A percentile compares a stretch with the other conserved stretches of the same genome.
Evolutionary conservation across 2,888 invertebrate genomes (phyloP).

Genomic region (Alloplasta piceator): DNA sequence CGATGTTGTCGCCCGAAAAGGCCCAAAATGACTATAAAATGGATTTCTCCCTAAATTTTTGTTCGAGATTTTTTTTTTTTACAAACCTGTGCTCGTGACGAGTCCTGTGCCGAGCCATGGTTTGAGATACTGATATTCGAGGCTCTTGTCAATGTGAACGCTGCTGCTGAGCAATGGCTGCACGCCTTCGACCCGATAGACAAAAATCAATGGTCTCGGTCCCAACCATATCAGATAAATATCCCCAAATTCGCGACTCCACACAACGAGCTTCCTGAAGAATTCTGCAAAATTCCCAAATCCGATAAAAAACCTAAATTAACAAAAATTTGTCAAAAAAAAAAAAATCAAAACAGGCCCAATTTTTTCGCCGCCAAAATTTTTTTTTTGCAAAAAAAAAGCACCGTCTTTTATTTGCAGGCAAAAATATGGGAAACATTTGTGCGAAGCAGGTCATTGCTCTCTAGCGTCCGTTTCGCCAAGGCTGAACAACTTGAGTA

Average conservation of each 20-base stretch:
- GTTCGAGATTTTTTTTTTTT: background rate
- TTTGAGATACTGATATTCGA: constrained; percentile 79
- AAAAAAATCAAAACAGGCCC: too few species aligned
- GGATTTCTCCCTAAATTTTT: too few species aligned
- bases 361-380: too few species aligned
- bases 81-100: constrained; percentile 79
- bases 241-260: constrained; percentile 78
- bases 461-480: constrained; percentile 44
- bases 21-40: too few species aligned
- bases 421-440: constrained; percentile 5
- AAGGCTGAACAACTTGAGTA: constrained; percentile 37
- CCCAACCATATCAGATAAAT: constrained; percentile 81
- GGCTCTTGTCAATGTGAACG: constrained; percentile 81
- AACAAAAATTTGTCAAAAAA: background rate
- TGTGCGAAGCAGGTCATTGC: constrained; percentile 39
- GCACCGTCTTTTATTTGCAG: constrained; percentile 7
- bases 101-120: constrained; percentile 82
- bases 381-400: background rate
- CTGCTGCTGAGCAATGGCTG: constrained; percentile 80
- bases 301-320: background rate
- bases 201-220: constrained; percentile 79
- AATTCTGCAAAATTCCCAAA: constrained; percentile 75
- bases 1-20: too few species aligned
- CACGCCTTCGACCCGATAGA: constrained; percentile 78
- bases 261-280: constrained; percentile 76